Evolutionary conservation across 2,888 invertebrate genomes (phyloP).

Genomic region (Bombylius discolor): DNA sequence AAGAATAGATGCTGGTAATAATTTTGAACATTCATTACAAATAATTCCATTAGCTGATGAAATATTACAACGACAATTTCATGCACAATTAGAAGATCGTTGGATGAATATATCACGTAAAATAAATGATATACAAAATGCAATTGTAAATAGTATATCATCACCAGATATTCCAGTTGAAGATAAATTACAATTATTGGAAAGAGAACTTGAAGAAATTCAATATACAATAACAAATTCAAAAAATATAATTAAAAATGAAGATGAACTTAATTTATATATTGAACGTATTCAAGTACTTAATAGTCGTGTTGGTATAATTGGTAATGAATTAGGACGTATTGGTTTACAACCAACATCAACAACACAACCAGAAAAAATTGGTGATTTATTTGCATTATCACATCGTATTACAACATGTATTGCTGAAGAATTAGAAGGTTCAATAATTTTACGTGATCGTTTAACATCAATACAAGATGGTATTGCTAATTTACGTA

Average conservation of each 20-base stretch:
- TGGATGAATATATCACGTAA: constrained; percentile 54
- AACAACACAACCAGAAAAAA: constrained; percentile 61
- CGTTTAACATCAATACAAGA: constrained; percentile 58
- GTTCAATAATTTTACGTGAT: constrained; percentile 59
- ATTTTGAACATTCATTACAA: constrained; percentile 63
- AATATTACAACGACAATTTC: constrained; percentile 65
- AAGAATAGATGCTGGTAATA: constrained; percentile 55
- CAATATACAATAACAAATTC: constrained; percentile 54
- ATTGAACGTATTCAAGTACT: constrained; percentile 69
- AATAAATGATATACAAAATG: constrained; percentile 52
- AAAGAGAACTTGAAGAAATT: constrained; percentile 63
- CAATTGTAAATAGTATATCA: constrained; percentile 56
- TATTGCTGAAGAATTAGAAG: constrained; percentile 65
- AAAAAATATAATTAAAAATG: constrained; percentile 67
- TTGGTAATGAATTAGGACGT: constrained; percentile 66
- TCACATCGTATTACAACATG: constrained; percentile 59
- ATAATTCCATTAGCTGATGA: constrained; percentile 75
- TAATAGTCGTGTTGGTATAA: constrained; percentile 58
- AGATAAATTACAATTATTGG: constrained; percentile 60
- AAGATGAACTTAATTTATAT: constrained; percentile 69
- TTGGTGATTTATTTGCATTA: constrained; percentile 54
- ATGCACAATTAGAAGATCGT: constrained; percentile 61
- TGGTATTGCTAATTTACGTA: constrained; percentile 54
- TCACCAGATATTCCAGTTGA: constrained; percentile 60
- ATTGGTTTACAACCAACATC: constrained; percentile 57